Base-by-base conservation (phyloP, 2,888 invertebrate species). In the Taenaris catops region DNA sequence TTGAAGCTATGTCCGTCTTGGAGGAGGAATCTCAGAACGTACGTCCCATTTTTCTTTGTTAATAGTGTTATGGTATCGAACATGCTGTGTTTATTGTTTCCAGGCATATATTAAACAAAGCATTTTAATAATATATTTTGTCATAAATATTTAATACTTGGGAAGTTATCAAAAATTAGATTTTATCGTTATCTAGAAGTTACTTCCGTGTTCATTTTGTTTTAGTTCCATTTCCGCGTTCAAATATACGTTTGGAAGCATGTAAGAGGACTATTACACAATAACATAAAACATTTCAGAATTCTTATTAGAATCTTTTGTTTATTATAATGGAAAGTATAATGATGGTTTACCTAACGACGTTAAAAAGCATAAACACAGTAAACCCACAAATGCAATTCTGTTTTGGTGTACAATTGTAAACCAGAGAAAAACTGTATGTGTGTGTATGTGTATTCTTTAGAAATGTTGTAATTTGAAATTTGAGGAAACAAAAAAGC, bases 11-110 rank as follows among this genome's bases (percentile, higher is more conserved):
- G 89, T 81, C 89, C 53, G 89, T 90, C 48, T 80, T 90, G 56
- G 89, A 90, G 51, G 90, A 90, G 66, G 89, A 90, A 62, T 84
- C 87, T 44, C 83, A 88, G 53, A 88, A 84, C 60, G 90, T 90
- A 68, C 89, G 90, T 87, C 28, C 37, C 18, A 29, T 33, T 46
- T 46, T 46, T 46, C 47, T 51, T 43, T 49, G 51, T 62, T 58
- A 61, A 50, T 14, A 4, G 2, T 14, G 14, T 38, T 46, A 31
- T 16, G 25, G 3, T 8, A 19, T 26, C 14, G 17, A 34, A 38
- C 3, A 35, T 5, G 24, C 29, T 9, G 18, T 40, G 32, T 36
- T 36, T 23, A 23, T 4, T 1, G 10, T 9, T 14, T 14, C 3
- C 14, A 14, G 14, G 2, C 14, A 14, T 3, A 14, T 14, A n/a